Evolutionary conservation across 2,113 vertebrate genomes (phyloP), one percentile per base, ranked within the genome.

Genomic region (Kryptolebias marmoratus): DNA sequence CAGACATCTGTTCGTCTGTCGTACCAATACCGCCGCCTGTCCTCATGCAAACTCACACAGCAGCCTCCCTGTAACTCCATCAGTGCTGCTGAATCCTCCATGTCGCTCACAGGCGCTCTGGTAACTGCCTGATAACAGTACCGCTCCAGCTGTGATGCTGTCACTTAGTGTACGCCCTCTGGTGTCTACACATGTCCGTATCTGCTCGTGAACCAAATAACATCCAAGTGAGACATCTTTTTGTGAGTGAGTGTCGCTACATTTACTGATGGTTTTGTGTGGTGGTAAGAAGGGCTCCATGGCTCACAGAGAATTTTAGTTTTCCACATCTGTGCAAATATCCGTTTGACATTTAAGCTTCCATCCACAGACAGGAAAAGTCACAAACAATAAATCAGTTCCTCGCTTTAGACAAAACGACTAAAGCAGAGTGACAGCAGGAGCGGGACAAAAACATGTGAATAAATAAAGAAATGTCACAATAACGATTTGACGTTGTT

Each of bases 381-480:
- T 63, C 69, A 64, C 15, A 31, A 22, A 22, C 22, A 22, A 22
- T 22, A 22, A 22, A n/a, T 13, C 49, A 27, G 22, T 27, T 30
- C 28, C 68, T 62, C 47, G 55, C 48, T 4, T 54, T 39, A 55
- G 50, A 15, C 58, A 22, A 61, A 73, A 50, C 52, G 7, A 65
- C 3, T 62, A 3, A 9, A 36, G 47, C 30, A 54, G 2, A 56
- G 18, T 22, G 54, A 61, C 36, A 63, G 11, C 15, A 47, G 53
- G n/a, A 55, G 27, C 28, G 0, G 50, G n/a, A 58, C 36, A 27
- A 1, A 77, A 71, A 73, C 36, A 1, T 60, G 5, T 79, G n/a
- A 82, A 85, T 81, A 85, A 71, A 85, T 79, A 71, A 72, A 2
- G 54, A 0, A 22, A 68, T 56, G 0, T 55, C 49, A 64, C n/a